Percentiles rank a stretch among this genome's conserved stretches.
Conservation (phyloP, 1,140 invertebrate genomes). For the Coenobita brevimanus region DNA sequence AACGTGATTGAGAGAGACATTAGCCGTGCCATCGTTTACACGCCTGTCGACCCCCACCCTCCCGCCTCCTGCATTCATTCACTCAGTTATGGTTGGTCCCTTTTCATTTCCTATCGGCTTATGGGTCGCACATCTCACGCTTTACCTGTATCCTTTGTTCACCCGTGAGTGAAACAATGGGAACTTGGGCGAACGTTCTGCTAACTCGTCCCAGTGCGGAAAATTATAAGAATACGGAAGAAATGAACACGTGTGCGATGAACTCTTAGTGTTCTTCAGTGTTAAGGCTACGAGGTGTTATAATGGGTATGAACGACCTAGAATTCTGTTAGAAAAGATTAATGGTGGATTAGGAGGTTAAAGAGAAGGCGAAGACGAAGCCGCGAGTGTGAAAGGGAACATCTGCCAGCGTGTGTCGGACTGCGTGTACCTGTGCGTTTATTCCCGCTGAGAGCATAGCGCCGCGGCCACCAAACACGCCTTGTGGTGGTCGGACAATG, state of each 20-base stretch:
- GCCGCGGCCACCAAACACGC: conserved; percentile 46
- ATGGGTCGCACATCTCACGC: background rate
- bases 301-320: too few species aligned
- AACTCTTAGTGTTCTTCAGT: too few species aligned
- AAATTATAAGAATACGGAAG: too few species aligned
- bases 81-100: conserved; percentile 27
- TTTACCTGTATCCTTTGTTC: conserved; percentile 36
- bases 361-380: background rate
- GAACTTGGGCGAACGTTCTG: conserved; percentile 38
- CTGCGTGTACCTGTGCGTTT: conserved; percentile 57
- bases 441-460: conserved; percentile 55
- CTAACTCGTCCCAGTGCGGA: background rate
- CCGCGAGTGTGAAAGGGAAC: background rate
- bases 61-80: conserved; percentile 47
- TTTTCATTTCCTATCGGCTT: conserved; percentile 51
- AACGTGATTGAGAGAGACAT: conserved; percentile 62
- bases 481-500: conserved; percentile 28
- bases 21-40: conserved; percentile 59
- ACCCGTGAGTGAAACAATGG: conserved; percentile 56
- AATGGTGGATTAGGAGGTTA: background rate
- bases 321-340: too few species aligned
- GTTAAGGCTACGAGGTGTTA: too few species aligned
- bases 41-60: conserved; percentile 56
- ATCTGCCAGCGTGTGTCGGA: conserved; percentile 40
- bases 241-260: too few species aligned